Conservation (phyloP, 2,797 vertebrate genomes). For the Parotocinclus haroldoi region DNA sequence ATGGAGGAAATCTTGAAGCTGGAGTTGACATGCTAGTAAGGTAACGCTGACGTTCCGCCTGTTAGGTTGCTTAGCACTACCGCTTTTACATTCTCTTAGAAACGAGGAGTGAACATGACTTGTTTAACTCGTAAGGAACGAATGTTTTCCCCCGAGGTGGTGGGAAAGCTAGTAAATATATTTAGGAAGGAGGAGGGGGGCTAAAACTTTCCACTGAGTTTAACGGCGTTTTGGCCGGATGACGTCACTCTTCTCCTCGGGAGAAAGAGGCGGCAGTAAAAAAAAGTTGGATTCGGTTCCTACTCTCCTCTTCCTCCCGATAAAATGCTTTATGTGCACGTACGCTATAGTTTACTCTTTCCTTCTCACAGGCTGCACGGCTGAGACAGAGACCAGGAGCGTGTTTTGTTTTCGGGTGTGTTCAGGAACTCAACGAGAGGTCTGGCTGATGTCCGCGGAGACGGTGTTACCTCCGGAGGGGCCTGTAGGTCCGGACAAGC, state of each 20-base stretch:
- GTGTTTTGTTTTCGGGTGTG: conserved; percentile 47
- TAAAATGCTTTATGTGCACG: background rate
- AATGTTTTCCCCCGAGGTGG: background rate
- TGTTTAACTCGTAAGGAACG: background rate
- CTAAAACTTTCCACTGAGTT: conserved; percentile 64
- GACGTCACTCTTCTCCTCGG: conserved; percentile 60
- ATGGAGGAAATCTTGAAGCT: conserved; percentile 55
- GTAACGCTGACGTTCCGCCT: conserved; percentile 48
- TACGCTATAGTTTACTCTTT: background rate
- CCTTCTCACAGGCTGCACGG: conserved; percentile 54
- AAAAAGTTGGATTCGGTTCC: background rate
- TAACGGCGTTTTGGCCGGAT: conserved; percentile 52
- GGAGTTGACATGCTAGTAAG: conserved; percentile 74
- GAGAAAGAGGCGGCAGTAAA: conserved; percentile 1
- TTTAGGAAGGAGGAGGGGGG: conserved; percentile 7
- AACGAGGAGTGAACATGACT: background rate
- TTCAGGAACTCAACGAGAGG: conserved; percentile 52
- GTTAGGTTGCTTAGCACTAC: too few species aligned
- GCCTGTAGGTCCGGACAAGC: conserved; percentile 78
- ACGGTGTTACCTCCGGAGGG: conserved; percentile 76
- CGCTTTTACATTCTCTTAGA: too few species aligned
- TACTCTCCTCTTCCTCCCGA: background rate
- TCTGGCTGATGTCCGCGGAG: conserved; percentile 92
- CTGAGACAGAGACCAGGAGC: conserved; percentile 51
- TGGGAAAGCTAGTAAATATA: background rate